These are phyloP conservation scores for Aspidoscelis tigris DNA, from an alignment of 2,113 vertebrate genomes.

Conservation along the genomic window DNA sequence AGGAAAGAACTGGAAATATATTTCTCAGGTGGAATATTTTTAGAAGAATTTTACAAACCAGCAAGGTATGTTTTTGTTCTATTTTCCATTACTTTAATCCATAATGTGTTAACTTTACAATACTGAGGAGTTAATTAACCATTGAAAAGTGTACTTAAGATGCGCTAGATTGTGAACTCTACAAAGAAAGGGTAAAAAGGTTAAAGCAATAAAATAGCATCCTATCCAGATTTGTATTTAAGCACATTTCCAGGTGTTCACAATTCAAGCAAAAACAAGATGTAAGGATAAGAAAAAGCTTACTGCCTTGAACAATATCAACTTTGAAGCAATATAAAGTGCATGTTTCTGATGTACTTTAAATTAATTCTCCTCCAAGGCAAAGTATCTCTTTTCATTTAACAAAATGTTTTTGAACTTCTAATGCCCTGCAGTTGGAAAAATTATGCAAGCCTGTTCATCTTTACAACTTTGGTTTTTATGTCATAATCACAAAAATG, in stretches of 20 bases:
- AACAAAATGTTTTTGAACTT: slow-evolving; percentile 6
- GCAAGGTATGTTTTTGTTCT: slow-evolving; percentile 75
- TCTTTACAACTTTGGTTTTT: not conserved
- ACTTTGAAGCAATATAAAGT: not conserved
- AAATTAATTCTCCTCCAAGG: not conserved
- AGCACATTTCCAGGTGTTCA: slow-evolving; percentile 1
- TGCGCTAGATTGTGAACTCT: slow-evolving; percentile 29
- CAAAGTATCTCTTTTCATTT: not conserved
- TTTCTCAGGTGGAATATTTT: slow-evolving; percentile 72
- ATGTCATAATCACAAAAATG: slow-evolving; percentile 42
- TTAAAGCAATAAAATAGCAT: not conserved
- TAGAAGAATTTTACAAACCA: slow-evolving; percentile 63
- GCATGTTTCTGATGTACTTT: not conserved
- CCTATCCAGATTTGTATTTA: slow-evolving; percentile 16
- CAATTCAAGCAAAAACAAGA: not conserved
- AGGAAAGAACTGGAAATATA: slow-evolving; percentile 62
- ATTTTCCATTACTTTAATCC: slow-evolving; percentile 18
- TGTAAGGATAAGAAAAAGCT: not conserved
- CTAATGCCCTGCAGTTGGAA: slow-evolving; percentile 13
- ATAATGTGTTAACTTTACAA: slow-evolving; percentile 6
- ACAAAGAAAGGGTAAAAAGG: slow-evolving; percentile 29
- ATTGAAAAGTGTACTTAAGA: slow-evolving; percentile 38
- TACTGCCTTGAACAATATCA: not conserved
- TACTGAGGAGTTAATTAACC: not conserved
- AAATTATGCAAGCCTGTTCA: slow-evolving; percentile 23